phyloP scores from a whole-genome alignment of 2,888 invertebrate genomes.

The Rambutsinella grinnellia region DNA sequence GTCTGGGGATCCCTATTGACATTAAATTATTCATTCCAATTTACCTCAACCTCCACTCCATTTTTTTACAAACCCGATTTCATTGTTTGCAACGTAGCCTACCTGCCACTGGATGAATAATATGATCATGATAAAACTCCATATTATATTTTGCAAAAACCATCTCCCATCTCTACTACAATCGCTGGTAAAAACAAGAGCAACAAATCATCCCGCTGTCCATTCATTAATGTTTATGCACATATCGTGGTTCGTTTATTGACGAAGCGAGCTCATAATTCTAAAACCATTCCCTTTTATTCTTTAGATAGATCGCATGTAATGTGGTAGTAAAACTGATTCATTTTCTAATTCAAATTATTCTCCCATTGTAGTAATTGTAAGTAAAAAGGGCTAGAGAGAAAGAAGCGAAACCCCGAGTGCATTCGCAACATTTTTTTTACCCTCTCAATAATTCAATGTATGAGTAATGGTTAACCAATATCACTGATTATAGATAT shows the following conservation, averaged over 20 bases:
- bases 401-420: not conserved
- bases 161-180: not conserved
- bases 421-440: too few species aligned
- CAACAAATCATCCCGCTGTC: conserved; percentile 3
- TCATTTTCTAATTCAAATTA: not conserved
- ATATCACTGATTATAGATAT: conserved; percentile 28
- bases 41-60: not conserved
- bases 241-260: not conserved
- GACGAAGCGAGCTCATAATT: conserved; percentile 28
- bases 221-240: conserved; percentile 30
- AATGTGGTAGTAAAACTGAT: not conserved
- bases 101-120: too few species aligned
- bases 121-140: not conserved
- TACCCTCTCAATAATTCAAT: conserved; percentile 25
- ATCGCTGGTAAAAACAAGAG: not conserved
- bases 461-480: conserved; percentile 42
- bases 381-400: too few species aligned
- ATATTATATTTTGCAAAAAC: not conserved
- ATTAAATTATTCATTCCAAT: not conserved
- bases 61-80: not conserved
- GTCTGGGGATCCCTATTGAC: not conserved
- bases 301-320: not conserved
- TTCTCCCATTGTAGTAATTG: not conserved
- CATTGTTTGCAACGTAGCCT: not conserved
- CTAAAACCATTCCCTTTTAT: conserved; percentile 6